These are phyloP conservation scores for Arremon brunneinucha DNA, from an alignment of 2,797 vertebrate species.

Conservation along the genomic window DNA sequence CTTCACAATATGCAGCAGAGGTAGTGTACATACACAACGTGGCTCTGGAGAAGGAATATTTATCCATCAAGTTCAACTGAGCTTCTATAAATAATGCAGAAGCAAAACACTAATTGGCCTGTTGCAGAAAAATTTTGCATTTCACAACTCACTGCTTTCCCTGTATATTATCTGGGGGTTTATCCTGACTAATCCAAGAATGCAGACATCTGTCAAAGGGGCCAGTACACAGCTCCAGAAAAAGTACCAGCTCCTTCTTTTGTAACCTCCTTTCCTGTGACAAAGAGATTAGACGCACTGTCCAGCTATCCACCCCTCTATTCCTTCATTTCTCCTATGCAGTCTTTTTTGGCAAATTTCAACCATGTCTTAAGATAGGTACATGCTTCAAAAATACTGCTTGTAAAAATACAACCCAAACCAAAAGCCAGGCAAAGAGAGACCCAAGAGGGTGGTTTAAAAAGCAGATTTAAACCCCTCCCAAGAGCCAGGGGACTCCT, in stretches of 20 bases:
- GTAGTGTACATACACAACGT: accelerated
- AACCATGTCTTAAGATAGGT: not conserved
- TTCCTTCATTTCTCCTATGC: not conserved
- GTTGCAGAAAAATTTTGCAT: slow-evolving; percentile 10
- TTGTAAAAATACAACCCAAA: not conserved
- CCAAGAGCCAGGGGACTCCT: not conserved
- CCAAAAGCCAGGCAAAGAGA: not conserved
- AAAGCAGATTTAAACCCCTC: not conserved
- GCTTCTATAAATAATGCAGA: slow-evolving; percentile 39
- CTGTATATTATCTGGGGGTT: not conserved
- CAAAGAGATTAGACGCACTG: not conserved
- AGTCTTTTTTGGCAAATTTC: not conserved
- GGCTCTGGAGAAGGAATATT: not conserved
- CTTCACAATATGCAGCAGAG: not conserved
- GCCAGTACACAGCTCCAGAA: not conserved
- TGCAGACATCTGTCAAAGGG: not conserved
- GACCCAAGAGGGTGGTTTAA: accelerated
- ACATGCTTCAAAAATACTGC: not conserved
- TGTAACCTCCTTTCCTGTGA: not conserved
- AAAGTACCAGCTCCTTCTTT: not conserved
- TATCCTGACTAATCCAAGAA: slow-evolving; percentile 12
- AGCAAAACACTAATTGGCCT: slow-evolving; percentile 26
- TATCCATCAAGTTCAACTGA: not conserved
- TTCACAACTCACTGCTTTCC: slow-evolving; percentile 12
- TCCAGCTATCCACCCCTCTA: not conserved